Evolutionary conservation across 1,140 invertebrate species (phyloP), one percentile per base, ranked within the genome.

Genomic region (Drosophila nikananu): DNA sequence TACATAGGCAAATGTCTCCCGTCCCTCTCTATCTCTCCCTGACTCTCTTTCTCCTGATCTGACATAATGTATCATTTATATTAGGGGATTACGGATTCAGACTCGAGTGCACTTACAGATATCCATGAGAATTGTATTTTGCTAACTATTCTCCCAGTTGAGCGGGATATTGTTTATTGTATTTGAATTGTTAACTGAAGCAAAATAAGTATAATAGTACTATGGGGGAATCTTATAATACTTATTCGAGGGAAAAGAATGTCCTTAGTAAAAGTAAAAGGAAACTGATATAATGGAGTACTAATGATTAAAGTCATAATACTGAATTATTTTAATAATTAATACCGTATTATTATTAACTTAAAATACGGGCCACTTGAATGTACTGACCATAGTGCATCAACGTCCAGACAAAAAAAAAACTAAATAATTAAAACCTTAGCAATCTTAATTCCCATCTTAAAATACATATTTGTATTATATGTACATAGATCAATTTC

Each of bases 61-160:
- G 76, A 37, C 59, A 80, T 87, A 80, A 87, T 87, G 68, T 68
- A 87, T 83, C 83, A 87, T 86, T 80, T 68, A 87, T 87, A 77
- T 87, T 76, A 60, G 51, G 52, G 76, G 80, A 86, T 87, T 86
- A 83, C 67, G 44, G 76, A 77, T 68, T 72, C 51, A 48, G 51
- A 54, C 32, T 72, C 70, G 55, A 63, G 71, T 80, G 46, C 70
- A 41, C 59, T 65, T 39, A 61, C 13, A 54, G 17, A 39, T 32
- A 46, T 30, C 54, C 25, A 61, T 42, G 54, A 27, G 51, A 65
- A 41, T 76, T 55, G 54, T 67, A 77, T 67, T 77, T 59, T 41
- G 37, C 46, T 39, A 49, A 68, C 52, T 19, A 70, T 58, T 61
- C 68, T 44, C 35, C 12, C 27, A 60, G 37, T 37, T 60, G 71